Percentiles rank a stretch among this genome's conserved stretches.
Evolutionary conservation across 2,113 vertebrate genomes (phyloP).

Genomic region (Oryzias javanicus): DNA sequence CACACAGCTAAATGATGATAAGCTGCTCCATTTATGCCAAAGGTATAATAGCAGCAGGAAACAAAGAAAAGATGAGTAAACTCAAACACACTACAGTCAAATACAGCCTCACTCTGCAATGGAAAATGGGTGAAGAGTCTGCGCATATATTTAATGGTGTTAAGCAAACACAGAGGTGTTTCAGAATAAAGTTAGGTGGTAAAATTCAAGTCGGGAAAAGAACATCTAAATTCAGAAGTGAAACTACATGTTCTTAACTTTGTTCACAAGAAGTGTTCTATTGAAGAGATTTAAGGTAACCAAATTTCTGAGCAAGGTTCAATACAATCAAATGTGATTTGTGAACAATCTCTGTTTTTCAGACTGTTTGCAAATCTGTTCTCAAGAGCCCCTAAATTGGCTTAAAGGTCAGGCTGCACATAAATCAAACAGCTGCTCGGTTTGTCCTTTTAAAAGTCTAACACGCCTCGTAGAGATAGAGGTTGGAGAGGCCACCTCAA

Average conservation of each 20-base stretch:
- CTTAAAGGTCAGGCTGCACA: conserved; percentile 68
- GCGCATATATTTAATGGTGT: no score
- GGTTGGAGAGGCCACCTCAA: conserved; percentile 39
- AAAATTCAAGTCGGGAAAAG: no score
- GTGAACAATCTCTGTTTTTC: conserved; percentile 33
- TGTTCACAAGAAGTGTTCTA: not conserved
- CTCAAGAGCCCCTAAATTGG: conserved; percentile 45
- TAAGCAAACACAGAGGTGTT: no score
- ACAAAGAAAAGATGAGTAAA: no score
- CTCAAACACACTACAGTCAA: no score
- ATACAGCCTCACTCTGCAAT: no score
- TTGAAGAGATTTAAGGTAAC: not conserved
- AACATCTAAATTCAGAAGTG: no score
- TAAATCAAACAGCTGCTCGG: conserved; percentile 57
- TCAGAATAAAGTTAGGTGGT: no score
- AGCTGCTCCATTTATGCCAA: no score
- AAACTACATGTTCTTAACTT: not conserved
- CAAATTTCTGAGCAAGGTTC: not conserved
- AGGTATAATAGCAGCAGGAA: no score
- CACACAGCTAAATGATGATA: no score
- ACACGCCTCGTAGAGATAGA: conserved; percentile 36
- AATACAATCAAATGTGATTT: conserved; percentile 25
- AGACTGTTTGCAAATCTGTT: conserved; percentile 42
- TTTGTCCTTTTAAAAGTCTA: conserved; percentile 63
- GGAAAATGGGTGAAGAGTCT: no score